These are phyloP conservation scores for Odontocolon sp. DNA, from an alignment of 2,888 invertebrate genomes.

Conservation along the genomic window DNA sequence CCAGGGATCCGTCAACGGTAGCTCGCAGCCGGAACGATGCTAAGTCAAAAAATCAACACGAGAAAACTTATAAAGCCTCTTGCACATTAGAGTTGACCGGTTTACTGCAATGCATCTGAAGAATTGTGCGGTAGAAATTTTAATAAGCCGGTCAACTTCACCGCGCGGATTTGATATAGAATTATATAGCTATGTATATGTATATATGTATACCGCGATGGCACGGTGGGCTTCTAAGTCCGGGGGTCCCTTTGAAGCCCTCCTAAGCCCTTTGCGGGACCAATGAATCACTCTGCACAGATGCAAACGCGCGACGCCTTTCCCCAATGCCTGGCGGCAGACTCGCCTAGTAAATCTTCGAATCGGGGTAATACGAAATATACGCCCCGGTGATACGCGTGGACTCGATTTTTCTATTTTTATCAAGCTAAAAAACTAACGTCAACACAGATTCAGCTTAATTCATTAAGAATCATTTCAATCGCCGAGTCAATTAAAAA, in stretches of 20 bases:
- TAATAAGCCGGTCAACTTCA: too few species aligned
- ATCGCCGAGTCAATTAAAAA: background rate
- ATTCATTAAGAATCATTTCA: constrained; percentile 12
- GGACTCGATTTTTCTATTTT: background rate
- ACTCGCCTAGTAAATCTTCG: background rate
- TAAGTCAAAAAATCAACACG: constrained; percentile 77
- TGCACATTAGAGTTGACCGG: too few species aligned
- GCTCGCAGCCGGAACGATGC: constrained; percentile 63
- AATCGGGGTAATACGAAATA: background rate
- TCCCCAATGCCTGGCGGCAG: background rate
- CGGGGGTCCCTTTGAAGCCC: constrained; percentile 55
- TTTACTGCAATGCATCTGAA: too few species aligned
- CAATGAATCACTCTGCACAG: constrained; percentile 64
- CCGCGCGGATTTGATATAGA: background rate
- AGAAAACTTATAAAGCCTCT: constrained; percentile 42
- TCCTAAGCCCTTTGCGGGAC: constrained; percentile 50
- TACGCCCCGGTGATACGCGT: background rate
- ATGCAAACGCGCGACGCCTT: constrained; percentile 55
- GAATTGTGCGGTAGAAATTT: too few species aligned
- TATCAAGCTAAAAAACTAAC: background rate
- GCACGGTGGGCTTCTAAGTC: constrained; percentile 38
- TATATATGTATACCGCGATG: constrained; percentile 10
- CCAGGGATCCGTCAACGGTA: constrained; percentile 64
- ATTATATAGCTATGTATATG: constrained; percentile 11
- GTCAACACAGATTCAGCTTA: too few species aligned